A percentile compares a stretch with the other conserved stretches of the same genome.
These are phyloP conservation scores for Apaloderma vittatum DNA, from an alignment of 2,113 vertebrate species.

Conservation along the genomic window DNA sequence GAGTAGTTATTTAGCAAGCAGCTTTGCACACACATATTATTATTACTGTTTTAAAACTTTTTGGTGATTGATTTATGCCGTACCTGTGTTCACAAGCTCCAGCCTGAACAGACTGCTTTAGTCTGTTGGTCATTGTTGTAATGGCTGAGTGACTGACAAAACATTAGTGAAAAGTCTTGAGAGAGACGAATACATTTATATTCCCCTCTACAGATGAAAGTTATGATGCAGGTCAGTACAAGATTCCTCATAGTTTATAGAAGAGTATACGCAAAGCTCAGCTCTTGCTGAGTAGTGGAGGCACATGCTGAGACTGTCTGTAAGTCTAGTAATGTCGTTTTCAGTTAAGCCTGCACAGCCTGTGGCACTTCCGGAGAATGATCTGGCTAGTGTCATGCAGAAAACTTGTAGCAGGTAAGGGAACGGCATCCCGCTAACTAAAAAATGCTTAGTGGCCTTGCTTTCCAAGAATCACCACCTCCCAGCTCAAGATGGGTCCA, in stretches of 20 bases:
- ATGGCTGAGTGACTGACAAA: neutral
- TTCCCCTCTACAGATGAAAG: neutral
- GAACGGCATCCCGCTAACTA: neutral
- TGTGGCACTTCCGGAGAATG: neutral
- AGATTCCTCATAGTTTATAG: neutral
- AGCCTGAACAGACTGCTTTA: neutral
- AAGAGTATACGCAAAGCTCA: neutral
- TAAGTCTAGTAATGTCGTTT: neutral
- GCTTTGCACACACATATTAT: neutral
- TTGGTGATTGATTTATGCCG: neutral
- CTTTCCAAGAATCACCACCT: neutral
- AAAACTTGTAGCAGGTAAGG: neutral
- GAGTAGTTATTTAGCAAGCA: neutral
- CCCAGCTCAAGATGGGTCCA: neutral
- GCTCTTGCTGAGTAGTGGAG: neutral
- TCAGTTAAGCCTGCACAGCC: neutral
- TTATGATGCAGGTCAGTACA: neutral
- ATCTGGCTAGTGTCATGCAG: neutral
- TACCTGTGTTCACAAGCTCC: neutral
- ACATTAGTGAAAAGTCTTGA: neutral
- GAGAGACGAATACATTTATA: neutral
- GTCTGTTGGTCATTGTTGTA: neutral
- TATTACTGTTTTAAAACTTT: neutral
- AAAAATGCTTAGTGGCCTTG: neutral
- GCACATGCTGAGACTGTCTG: neutral